Conservation (phyloP, 2,113 vertebrate genomes). For the Grantiella picta region DNA sequence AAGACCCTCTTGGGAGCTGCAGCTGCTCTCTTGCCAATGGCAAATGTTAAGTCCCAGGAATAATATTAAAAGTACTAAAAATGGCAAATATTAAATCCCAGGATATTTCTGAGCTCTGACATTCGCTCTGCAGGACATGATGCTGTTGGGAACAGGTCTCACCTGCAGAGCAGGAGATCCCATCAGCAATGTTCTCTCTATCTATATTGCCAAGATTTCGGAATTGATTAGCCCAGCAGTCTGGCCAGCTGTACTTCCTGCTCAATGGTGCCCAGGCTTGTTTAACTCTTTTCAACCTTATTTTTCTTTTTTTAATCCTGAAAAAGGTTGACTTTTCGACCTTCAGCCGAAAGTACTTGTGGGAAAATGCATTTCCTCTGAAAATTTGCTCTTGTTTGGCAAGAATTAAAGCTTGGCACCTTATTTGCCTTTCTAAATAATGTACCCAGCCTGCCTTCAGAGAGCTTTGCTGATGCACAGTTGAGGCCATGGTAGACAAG, state of each 20-base stretch:
- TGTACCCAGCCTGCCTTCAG: neutral
- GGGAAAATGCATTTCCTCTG: neutral
- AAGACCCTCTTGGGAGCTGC: neutral
- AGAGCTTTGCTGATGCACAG: neutral
- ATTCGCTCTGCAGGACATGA: fast-evolving
- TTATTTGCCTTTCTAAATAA: neutral
- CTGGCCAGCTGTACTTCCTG: neutral
- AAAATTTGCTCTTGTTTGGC: neutral
- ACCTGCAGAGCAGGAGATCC: neutral
- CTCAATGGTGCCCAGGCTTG: neutral
- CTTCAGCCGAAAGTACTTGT: neutral
- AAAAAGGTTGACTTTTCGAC: fast-evolving
- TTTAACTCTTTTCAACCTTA: neutral
- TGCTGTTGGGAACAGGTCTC: neutral
- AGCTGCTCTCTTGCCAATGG: neutral
- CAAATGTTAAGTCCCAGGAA: neutral
- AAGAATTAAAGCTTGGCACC: neutral
- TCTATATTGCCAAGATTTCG: neutral
- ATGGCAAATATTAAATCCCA: neutral
- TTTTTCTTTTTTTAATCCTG: neutral
- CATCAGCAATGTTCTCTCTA: neutral
- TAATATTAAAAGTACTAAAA: neutral
- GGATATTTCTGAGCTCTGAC: neutral
- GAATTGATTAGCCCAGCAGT: neutral
- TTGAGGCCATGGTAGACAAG: neutral